These are phyloP conservation scores for Masnerella sp. DNA, from an alignment of 2,888 invertebrate species.

Conservation along the genomic window DNA sequence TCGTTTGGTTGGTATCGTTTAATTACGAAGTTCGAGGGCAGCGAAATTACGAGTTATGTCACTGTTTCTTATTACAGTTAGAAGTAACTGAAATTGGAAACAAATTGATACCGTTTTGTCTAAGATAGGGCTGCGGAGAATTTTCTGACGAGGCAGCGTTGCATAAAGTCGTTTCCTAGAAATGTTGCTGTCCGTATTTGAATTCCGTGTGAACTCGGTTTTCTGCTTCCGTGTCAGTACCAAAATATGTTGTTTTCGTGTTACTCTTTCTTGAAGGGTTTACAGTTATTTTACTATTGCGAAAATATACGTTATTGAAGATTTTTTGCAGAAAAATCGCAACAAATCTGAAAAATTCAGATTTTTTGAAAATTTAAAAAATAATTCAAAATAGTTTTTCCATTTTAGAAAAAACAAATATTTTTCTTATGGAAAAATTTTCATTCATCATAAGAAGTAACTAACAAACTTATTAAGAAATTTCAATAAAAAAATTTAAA, in stretches of 20 bases:
- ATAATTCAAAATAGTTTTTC: too few relatives aligned
- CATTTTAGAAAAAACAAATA: too few relatives aligned
- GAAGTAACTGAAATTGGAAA: neutral
- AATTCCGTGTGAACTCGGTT: constrained; percentile 35
- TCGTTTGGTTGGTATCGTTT: neutral
- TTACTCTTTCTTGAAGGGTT: neutral
- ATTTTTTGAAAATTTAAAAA: too few relatives aligned
- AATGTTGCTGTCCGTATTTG: constrained; percentile 15
- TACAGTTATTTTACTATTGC: too few relatives aligned
- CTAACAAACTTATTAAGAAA: too few relatives aligned
- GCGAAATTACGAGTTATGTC: neutral
- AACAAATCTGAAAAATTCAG: too few relatives aligned
- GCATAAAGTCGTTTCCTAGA: constrained; percentile 41
- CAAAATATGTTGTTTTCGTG: neutral
- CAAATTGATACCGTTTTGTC: constrained; percentile 13
- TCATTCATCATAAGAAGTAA: too few relatives aligned
- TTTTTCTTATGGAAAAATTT: too few relatives aligned
- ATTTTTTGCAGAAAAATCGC: too few relatives aligned
- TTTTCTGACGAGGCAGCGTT: constrained; percentile 12
- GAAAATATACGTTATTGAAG: too few relatives aligned
- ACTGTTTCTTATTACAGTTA: neutral
- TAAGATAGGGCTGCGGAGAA: constrained; percentile 3
- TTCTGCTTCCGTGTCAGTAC: constrained; percentile 1
- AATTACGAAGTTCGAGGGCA: neutral
- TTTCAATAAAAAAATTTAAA: too few relatives aligned